Evolutionary conservation across 2,888 invertebrate genomes (phyloP).

Genomic region (Rotaria macrura): DNA sequence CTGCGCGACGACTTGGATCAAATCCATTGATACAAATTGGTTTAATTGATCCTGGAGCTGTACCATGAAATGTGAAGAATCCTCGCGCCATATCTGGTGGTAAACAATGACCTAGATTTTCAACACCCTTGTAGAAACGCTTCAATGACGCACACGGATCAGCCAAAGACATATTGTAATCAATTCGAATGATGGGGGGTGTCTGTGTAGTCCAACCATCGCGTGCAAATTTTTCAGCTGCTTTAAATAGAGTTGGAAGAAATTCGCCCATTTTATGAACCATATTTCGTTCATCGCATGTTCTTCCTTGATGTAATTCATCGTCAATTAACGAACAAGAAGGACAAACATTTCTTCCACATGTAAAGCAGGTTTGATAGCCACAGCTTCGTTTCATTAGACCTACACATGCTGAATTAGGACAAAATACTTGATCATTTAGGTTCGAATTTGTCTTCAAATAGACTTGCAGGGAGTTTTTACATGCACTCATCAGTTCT

Average conservation of each 20-base stretch:
- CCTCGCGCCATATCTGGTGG: constrained; percentile 13
- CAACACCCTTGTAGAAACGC: background rate
- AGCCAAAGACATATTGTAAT: background rate
- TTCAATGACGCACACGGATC: background rate
- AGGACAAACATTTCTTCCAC: background rate
- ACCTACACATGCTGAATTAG: background rate
- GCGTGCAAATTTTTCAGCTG: background rate
- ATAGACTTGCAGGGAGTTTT: background rate
- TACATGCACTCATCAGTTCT: background rate
- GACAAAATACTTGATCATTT: background rate
- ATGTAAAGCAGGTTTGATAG: background rate
- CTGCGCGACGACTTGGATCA: constrained; percentile 16
- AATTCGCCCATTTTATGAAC: background rate
- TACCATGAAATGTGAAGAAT: constrained; percentile 16
- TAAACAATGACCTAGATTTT: background rate
- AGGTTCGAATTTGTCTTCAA: background rate
- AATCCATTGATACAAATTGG: constrained; percentile 6
- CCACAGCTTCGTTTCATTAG: background rate
- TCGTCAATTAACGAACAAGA: background rate
- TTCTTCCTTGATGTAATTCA: background rate
- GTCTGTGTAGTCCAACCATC: background rate
- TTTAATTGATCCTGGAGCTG: background rate
- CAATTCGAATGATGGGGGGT: background rate
- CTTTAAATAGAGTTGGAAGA: background rate
- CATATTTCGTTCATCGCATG: background rate